Base-by-base conservation (phyloP, 1,140 invertebrate species). In the Philotrypesis tridentata region DNA sequence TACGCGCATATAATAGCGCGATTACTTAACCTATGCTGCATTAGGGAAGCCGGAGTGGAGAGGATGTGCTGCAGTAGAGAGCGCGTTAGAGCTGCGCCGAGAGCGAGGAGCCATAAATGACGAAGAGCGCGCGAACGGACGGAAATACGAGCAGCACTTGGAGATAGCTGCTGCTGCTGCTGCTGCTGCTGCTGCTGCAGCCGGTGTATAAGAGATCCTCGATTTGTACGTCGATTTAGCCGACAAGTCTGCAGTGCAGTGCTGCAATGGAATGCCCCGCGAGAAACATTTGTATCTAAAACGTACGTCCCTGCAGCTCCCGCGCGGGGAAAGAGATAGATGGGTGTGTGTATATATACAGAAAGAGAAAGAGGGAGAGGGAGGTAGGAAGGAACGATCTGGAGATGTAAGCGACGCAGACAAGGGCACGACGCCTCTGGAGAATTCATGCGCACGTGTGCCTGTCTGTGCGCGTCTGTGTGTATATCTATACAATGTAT, bases 231-330 rank as follows among this genome's bases (percentile, higher is more conserved):
- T 80, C 40, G 72, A 81, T 73, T 79, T 40, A 63, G 6, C 67
- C 27, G 23, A 29, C 37, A 12, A 48, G 61, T 67, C 12, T 33
- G 27, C 29, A 27, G n/a, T 40, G 48, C 48, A 76, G 31, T 27
- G 31, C 5, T 3, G n/a, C 55, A 71, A 7, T 29, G 21, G 40
- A 74, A 80, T 74, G 37, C 72, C 48, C 61, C 79, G 61, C 40
- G 72, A 81, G 72, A 43, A 75, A 60, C 72, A 63, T 75, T 75
- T 60, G 63, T 81, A 75, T 81, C 71, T 67, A 27, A 67, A 74
- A 80, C 27, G 79, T 65, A 31, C 61, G 48, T 23, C 17, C 68
- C 43, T 29, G 48, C 48, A 55, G 48, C 48, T 55, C 48, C 48
- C 48, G 48, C 48, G 21, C 21, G 4, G 37, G 71, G 27, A n/a